phyloP scores from a whole-genome alignment of 2,797 vertebrate genomes.

The Hafferia zeledoni region DNA sequence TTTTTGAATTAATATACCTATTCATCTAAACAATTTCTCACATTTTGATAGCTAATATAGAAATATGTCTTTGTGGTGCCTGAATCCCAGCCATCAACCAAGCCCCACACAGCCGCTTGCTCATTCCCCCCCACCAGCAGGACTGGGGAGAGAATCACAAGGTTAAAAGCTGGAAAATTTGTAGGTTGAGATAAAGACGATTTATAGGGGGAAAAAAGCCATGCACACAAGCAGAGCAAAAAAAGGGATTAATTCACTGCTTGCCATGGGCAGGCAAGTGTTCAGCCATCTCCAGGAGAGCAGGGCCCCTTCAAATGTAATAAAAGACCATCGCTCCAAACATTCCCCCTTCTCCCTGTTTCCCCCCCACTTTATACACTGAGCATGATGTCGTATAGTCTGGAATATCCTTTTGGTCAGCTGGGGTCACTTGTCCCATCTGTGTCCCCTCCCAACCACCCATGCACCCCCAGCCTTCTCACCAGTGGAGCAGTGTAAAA shows the following conservation, averaged over 20 bases:
- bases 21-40: neutral
- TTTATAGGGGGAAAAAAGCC: neutral
- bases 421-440: neutral
- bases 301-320: rapidly evolving
- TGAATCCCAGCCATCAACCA: neutral
- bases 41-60: neutral
- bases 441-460: neutral
- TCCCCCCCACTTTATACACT: rapidly evolving
- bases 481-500: rapidly evolving
- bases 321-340: rapidly evolving
- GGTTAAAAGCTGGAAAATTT: neutral
- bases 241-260: neutral
- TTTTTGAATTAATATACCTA: neutral
- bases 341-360: rapidly evolving
- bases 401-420: neutral
- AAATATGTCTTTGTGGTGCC: neutral
- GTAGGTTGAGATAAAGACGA: neutral
- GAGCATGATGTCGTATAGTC: rapidly evolving
- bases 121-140: neutral
- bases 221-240: neutral
- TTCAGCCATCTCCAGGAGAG: neutral
- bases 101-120: rapidly evolving
- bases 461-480: neutral
- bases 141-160: rapidly evolving
- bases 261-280: neutral